Conservation (phyloP, 23 tunicate species). For the Corella eumyota region DNA sequence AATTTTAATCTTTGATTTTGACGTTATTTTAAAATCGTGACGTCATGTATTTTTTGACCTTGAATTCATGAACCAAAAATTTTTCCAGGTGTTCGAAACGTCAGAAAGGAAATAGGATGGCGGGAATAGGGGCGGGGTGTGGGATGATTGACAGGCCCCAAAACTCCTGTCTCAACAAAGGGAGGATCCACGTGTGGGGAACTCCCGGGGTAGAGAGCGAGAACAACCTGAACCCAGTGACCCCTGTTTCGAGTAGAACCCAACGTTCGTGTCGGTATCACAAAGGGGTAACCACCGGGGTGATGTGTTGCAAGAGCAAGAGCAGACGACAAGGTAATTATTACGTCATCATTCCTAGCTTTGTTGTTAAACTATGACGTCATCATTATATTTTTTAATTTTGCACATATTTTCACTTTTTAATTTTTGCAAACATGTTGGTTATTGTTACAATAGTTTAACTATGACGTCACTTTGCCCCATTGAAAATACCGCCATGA, state of each 20-base stretch:
- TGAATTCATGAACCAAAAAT: no score
- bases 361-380: no score
- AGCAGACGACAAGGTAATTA: constrained; percentile 8
- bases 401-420: no score
- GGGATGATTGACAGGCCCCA: constrained; percentile 4
- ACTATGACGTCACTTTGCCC: no score
- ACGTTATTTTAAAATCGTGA: no score
- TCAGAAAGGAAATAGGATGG: constrained; percentile 48
- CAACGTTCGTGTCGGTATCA: constrained; percentile 31
- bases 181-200: constrained; percentile 36
- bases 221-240: neutral
- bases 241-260: constrained; percentile 4
- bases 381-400: no score
- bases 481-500: no score
- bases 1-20: no score
- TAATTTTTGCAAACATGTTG: no score
- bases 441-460: no score
- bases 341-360: no score
- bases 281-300: constrained; percentile 48
- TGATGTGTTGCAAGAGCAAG: constrained; percentile 50
- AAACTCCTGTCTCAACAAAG: constrained; percentile 35
- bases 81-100: constrained; percentile 34
- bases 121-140: constrained; percentile 67
- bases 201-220: neutral
- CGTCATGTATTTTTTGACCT: no score